Evolutionary conservation across 2,888 invertebrate genomes (phyloP).

Genomic region (Biston betularia): DNA sequence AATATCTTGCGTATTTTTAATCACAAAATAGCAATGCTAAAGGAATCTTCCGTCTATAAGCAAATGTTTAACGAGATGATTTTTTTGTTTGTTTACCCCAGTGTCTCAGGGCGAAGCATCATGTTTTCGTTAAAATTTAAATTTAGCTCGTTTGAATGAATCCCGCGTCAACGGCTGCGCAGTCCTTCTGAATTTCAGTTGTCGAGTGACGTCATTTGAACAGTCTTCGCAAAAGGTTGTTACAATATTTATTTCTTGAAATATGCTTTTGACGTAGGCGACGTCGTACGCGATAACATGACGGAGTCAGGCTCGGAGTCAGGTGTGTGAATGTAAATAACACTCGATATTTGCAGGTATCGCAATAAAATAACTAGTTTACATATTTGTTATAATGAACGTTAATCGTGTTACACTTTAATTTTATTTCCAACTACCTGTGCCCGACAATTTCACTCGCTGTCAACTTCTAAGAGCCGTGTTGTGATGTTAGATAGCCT

Average conservation of each 20-base stretch:
- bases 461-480: too few relatives aligned
- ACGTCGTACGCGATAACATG: conserved; percentile 23
- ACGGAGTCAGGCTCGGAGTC: conserved; percentile 30
- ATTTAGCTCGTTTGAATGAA: conserved; percentile 52
- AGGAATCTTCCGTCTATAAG: conserved; percentile 30
- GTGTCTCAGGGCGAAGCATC: conserved; percentile 38
- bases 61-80: conserved; percentile 29
- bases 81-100: conserved; percentile 43
- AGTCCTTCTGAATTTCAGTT: conserved; percentile 38
- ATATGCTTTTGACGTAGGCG: conserved; percentile 35
- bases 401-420: neutral
- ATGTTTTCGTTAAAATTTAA: conserved; percentile 47
- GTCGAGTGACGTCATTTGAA: conserved; percentile 41
- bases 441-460: too few relatives aligned
- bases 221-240: conserved; percentile 25
- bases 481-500: too few relatives aligned
- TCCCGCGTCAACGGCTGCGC: conserved; percentile 44
- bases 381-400: conserved; percentile 4
- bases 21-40: conserved; percentile 32
- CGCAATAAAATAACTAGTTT: conserved; percentile 7
- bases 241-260: conserved; percentile 35
- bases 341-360: conserved; percentile 12
- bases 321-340: conserved; percentile 31
- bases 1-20: conserved; percentile 27
- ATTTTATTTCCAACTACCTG: too few relatives aligned